Evolutionary conservation across 2,888 invertebrate genomes (phyloP).

Genomic region (Mythimna pallens): DNA sequence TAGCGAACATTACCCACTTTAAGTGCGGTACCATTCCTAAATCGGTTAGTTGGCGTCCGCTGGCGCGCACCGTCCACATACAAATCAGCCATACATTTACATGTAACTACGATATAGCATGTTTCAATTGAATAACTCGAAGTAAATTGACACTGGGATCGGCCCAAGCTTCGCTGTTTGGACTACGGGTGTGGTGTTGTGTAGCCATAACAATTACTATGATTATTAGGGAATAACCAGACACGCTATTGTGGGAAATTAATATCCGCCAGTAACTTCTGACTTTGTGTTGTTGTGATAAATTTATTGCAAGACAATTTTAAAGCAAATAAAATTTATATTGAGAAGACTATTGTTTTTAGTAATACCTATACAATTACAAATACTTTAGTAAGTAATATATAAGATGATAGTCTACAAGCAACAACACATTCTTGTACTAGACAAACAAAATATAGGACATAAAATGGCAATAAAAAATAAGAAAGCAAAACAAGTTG

Average conservation of each 20-base stretch:
- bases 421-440: neutral
- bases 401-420: neutral
- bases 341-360: neutral
- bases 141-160: constrained; percentile 60
- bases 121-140: constrained; percentile 64
- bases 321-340: neutral
- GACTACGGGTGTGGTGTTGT: constrained; percentile 46
- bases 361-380: neutral
- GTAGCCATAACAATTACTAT: constrained; percentile 51
- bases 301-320: neutral
- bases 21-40: constrained; percentile 63
- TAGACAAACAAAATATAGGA: neutral
- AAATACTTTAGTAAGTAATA: neutral
- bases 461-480: neutral
- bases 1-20: constrained; percentile 50
- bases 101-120: constrained; percentile 46
- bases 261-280: neutral
- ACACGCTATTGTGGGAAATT: constrained; percentile 31
- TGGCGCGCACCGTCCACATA: constrained; percentile 63
- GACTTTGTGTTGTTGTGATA: neutral
- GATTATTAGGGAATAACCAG: constrained; percentile 38
- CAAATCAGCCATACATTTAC: constrained; percentile 65
- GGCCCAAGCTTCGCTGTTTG: constrained; percentile 50
- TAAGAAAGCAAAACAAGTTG: constrained; percentile 13
- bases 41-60: constrained; percentile 69